Conservation (phyloP, 2,888 invertebrate species). For the Conistra vaccinii region DNA sequence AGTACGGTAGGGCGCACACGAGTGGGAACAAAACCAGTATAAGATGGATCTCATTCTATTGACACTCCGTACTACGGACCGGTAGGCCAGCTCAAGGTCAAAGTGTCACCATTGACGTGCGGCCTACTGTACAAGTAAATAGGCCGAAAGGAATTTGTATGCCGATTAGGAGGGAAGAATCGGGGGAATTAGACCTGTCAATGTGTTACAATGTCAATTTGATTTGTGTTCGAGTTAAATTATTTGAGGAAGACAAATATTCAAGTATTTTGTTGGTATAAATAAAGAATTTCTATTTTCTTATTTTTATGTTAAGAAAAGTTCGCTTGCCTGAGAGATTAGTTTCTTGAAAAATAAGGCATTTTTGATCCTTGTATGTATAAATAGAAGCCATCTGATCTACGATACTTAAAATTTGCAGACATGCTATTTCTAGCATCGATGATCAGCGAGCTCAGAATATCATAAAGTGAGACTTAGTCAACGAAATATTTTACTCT, state of each 20-base stretch:
- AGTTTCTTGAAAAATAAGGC: neutral
- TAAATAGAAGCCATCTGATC: neutral
- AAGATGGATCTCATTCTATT: neutral
- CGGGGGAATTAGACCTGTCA: slow-evolving; percentile 58
- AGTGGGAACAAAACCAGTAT: neutral
- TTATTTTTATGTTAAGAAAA: neutral
- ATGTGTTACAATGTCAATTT: slow-evolving; percentile 51
- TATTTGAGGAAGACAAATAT: slow-evolving; percentile 32
- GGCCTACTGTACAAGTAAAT: slow-evolving; percentile 51
- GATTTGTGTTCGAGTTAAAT: slow-evolving; percentile 44
- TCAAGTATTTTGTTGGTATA: slow-evolving; percentile 3
- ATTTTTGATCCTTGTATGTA: neutral
- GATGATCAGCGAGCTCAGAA: neutral
- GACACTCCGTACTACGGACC: neutral
- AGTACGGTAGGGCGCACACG: slow-evolving; percentile 15
- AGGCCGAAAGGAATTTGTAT: slow-evolving; percentile 55
- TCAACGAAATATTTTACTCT: neutral
- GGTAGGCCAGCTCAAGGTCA: neutral
- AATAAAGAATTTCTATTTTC: neutral
- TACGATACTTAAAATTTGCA: neutral
- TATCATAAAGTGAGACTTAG: neutral
- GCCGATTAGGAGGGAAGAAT: slow-evolving; percentile 54
- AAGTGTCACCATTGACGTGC: neutral
- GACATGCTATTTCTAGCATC: neutral
- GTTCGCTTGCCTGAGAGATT: neutral